phyloP scores from a whole-genome alignment of 2,888 invertebrate species.

The Chouioia cunea region DNA sequence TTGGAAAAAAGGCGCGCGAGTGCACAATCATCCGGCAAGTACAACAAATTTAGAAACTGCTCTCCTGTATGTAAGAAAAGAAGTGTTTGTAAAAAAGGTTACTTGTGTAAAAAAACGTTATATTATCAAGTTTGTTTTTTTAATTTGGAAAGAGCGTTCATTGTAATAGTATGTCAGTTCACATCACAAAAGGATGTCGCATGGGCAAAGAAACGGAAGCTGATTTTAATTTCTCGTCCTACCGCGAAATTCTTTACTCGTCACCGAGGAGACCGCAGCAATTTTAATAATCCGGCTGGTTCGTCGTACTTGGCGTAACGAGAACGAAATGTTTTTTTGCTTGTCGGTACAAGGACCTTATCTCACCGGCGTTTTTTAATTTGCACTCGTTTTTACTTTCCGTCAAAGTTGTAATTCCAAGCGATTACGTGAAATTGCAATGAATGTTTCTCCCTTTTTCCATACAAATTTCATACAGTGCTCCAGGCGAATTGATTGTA shows the following conservation, averaged over 20 bases:
- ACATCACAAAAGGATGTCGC: constrained; percentile 4
- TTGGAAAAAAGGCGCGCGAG: not conserved
- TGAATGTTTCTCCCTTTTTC: not conserved
- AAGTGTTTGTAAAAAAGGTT: constrained; percentile 1
- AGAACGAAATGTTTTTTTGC: constrained; percentile 10
- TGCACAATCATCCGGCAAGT: constrained; percentile 2
- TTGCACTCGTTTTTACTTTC: constrained; percentile 22
- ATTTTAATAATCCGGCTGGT: constrained; percentile 45
- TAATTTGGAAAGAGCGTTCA: not conserved
- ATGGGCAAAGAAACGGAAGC: constrained; percentile 34
- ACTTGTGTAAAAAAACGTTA: constrained; percentile 30
- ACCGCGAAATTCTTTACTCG: constrained; percentile 47
- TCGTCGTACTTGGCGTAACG: constrained; percentile 40
- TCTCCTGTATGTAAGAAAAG: not conserved
- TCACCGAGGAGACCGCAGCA: constrained; percentile 35
- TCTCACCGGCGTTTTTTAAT: constrained; percentile 20
- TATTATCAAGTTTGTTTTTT: constrained; percentile 30
- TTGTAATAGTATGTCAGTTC: not conserved
- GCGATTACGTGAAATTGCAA: constrained; percentile 27
- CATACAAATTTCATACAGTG: not conserved
- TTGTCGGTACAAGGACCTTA: not conserved
- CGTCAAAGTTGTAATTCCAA: constrained; percentile 26
- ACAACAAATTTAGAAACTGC: not conserved
- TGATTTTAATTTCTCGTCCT: constrained; percentile 53
- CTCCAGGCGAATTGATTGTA: no score